phyloP scores from a whole-genome alignment of 2,113 vertebrate genomes.

The Podarcis raffonei region DNA sequence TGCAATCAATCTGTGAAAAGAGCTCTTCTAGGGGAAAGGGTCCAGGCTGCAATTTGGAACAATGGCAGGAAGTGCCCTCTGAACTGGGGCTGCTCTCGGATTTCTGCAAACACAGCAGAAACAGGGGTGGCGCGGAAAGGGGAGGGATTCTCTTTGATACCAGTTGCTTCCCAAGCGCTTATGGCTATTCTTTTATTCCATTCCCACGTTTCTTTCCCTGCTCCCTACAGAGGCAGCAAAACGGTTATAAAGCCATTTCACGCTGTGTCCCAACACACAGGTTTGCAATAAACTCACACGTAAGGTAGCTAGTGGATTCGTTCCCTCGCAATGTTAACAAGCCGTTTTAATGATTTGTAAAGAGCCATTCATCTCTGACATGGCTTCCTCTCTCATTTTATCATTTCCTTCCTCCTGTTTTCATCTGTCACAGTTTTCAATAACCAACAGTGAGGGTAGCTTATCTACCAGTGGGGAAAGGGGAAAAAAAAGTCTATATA shows the following conservation, averaged over 20 bases:
- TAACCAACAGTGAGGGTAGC: constrained; percentile 17
- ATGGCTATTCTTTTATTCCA: neutral
- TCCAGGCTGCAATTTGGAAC: constrained; percentile 49
- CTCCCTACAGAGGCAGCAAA: neutral
- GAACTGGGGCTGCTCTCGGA: constrained; percentile 43
- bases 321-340: constrained; percentile 12
- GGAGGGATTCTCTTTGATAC: neutral
- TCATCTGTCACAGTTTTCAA: constrained; percentile 7
- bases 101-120: constrained; percentile 55
- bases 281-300: neutral
- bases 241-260: neutral
- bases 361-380: constrained; percentile 10
- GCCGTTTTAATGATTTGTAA: neutral
- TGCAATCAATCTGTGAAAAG: constrained; percentile 34
- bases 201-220: neutral
- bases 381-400: constrained; percentile 6
- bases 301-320: neutral
- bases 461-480: neutral
- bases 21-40: constrained; percentile 50
- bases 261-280: neutral
- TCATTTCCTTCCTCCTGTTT: constrained; percentile 40
- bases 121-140: neutral
- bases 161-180: neutral
- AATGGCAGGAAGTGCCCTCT: constrained; percentile 49
- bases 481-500: constrained; percentile 6